Conservation (phyloP, 1,140 invertebrate species). For the Leptopilina boulardi region DNA sequence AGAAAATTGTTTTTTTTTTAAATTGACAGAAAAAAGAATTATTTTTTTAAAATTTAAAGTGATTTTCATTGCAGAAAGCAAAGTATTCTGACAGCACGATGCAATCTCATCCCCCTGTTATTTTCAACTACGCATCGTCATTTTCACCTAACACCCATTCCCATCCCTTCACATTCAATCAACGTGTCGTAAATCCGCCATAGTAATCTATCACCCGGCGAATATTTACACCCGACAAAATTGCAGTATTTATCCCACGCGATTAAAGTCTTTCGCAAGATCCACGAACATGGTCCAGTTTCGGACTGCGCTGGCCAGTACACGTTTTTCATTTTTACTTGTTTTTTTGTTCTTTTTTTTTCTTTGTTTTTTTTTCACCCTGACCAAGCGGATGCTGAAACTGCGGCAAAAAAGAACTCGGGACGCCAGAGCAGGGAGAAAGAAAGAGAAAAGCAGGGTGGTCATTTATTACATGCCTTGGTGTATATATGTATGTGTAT, state of each 20-base stretch:
- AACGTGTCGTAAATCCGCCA: constrained; percentile 62
- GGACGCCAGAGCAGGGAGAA: neutral
- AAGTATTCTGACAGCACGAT: constrained; percentile 36
- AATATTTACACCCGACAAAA: constrained; percentile 62
- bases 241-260: constrained; percentile 57
- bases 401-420: neutral
- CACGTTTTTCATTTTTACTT: constrained; percentile 34
- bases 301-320: constrained; percentile 2
- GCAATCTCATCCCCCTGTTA: constrained; percentile 53
- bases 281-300: constrained; percentile 39
- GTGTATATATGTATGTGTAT: neutral
- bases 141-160: constrained; percentile 39
- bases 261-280: constrained; percentile 46
- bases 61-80: constrained; percentile 31
- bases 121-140: constrained; percentile 44
- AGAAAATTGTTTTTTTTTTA: no score
- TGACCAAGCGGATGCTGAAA: constrained; percentile 19
- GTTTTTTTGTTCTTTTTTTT: constrained; percentile 4
- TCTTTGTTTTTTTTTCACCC: neutral
- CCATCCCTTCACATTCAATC: constrained; percentile 63
- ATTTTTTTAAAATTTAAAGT: neutral
- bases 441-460: neutral
- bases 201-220: constrained; percentile 63
- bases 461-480: constrained; percentile 17
- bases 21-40: neutral